Evolutionary conservation across 2,888 invertebrate genomes (phyloP).

Genomic region (Lacanobia wlatinum): DNA sequence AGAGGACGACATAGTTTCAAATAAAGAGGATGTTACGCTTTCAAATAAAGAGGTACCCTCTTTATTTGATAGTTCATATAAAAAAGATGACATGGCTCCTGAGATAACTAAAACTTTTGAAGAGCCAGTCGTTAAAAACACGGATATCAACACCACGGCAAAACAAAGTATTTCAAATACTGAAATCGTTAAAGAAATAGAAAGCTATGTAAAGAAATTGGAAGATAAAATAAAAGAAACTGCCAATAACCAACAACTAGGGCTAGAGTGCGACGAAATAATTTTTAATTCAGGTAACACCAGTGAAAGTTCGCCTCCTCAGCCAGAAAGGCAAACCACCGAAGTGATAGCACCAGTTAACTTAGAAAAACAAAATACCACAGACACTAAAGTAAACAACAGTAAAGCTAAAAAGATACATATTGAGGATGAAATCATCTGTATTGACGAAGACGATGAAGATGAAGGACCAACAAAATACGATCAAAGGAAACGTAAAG

Average conservation of each 20-base stretch:
- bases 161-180: constrained; percentile 18
- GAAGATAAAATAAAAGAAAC: constrained; percentile 37
- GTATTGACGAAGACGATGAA: constrained; percentile 55
- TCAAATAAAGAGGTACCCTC: not conserved
- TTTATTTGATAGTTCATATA: not conserved
- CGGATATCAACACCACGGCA: not conserved
- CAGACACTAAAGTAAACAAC: constrained; percentile 1
- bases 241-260: constrained; percentile 7
- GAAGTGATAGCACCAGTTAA: not conserved
- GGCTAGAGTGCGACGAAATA: constrained; percentile 31
- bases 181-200: constrained; percentile 52
- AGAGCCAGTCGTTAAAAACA: not conserved
- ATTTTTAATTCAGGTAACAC: constrained; percentile 24
- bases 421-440: constrained; percentile 37
- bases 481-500: constrained; percentile 10
- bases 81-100: not conserved
- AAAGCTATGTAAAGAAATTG: constrained; percentile 54
- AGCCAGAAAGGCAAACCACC: not conserved
- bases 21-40: not conserved
- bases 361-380: not conserved
- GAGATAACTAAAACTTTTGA: not conserved
- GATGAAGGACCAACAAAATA: constrained; percentile 50
- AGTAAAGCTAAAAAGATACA: not conserved
- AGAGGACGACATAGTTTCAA: not conserved
- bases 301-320: not conserved